Conservation (phyloP, 2,888 invertebrate species). For the Hypolimnas misippus region DNA sequence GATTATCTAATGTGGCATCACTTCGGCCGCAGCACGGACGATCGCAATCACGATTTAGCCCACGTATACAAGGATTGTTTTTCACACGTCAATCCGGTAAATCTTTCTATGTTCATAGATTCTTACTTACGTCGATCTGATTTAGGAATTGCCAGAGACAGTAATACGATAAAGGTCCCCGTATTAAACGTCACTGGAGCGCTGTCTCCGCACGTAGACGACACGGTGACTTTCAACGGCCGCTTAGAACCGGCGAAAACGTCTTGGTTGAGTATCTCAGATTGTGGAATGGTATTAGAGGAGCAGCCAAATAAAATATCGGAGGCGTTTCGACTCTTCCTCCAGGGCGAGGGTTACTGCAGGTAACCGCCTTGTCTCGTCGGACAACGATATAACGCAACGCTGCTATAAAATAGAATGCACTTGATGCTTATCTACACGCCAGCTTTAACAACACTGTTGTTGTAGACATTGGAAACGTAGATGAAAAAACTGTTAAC, state of each 20-base stretch:
- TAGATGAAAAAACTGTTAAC: conserved; percentile 71
- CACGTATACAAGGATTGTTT: conserved; percentile 97
- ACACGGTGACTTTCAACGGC: conserved; percentile 98
- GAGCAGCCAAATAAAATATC: conserved; percentile 98
- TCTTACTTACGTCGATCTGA: conserved; percentile 96
- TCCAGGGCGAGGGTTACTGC: conserved; percentile 99
- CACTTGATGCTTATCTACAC: conserved; percentile 76
- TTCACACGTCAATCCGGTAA: conserved; percentile 96
- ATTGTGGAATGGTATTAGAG: conserved; percentile 99
- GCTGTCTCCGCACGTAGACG: conserved; percentile 97
- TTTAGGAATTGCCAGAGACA: conserved; percentile 89
- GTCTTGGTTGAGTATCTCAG: conserved; percentile 99
- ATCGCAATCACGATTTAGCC: conserved; percentile 96
- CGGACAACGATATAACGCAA: conserved; percentile 52
- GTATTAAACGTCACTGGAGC: conserved; percentile 97
- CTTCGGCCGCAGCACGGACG: conserved; percentile 95
- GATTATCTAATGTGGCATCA: conserved; percentile 99
- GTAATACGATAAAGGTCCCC: conserved; percentile 89
- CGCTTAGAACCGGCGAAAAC: conserved; percentile 97
- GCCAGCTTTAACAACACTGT: conserved; percentile 77
- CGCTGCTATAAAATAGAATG: conserved; percentile 70
- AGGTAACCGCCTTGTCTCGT: conserved; percentile 72
- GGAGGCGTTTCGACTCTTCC: conserved; percentile 98
- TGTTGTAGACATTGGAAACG: conserved; percentile 75
- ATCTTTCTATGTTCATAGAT: conserved; percentile 97